Evolutionary conservation across 2,888 invertebrate genomes (phyloP), one percentile per base, ranked within the genome.

Genomic region (Dolichomitus sp.): DNA sequence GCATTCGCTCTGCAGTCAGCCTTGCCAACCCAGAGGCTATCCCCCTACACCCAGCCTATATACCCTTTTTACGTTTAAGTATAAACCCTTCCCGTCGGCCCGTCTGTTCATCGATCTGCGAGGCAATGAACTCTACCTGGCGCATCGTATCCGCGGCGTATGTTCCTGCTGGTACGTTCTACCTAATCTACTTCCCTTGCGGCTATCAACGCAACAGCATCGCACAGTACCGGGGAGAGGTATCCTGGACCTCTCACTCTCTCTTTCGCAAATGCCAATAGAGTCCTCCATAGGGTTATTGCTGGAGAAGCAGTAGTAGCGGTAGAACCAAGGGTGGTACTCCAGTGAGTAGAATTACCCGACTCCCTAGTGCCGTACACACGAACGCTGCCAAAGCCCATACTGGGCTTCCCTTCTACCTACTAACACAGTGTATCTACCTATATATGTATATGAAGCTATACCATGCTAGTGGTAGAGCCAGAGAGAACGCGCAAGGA

Each of bases 121-220:
- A 88, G 88, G 90, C 90, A 91, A 90, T 91, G 92, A 92, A 91
- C 89, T 91, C 89, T 90, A 91, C 90, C 90, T 88, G 85, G 91
- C 88, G 89, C 90, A 91, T 91, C 88, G 86, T 37, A 37, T 19
- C 19, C 19, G 57, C 37, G 61, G 11, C 54, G 50, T 75, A 3
- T 30, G 42, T 68, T 30, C 23, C 52, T 69, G 48, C 72, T 37
- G 68, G 48, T 73, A 77, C 45, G 87, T 87, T 87, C 87, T 89
- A 87, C 91, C 91, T 61, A 91, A 92, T 92, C 91, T 90, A 91
- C 91, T 89, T 89, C 88, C 89, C 90, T 89, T 88, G 88, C 88
- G 89, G 92, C 90, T 91, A 92, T 92, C 91, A 91, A 92, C 91
- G 91, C 84, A 81, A 69, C 74, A 81, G 72, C 63, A 82, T 74